Base-by-base conservation (phyloP, 2,113 vertebrate genomes). In the Crotophaga sulcirostris region DNA sequence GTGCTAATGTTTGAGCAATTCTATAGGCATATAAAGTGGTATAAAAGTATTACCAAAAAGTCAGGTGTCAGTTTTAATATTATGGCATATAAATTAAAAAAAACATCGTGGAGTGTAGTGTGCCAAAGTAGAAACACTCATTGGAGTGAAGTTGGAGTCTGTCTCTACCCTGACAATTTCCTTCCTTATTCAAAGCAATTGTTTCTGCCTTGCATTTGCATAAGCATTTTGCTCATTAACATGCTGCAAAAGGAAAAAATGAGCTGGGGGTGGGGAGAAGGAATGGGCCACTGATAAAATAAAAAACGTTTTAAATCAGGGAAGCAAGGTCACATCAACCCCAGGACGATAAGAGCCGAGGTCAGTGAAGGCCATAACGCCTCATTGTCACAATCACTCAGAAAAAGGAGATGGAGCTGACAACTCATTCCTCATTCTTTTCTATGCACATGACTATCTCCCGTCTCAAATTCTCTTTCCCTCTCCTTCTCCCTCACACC, bases 161-260 rank as follows among this genome's bases (percentile, higher is more conserved):
- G 54, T 44, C 66, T 95, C 68, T 94, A 86, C 67, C 62, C 79
- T 69, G 75, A 72, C 58, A 74, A 93, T 96, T 96, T 95, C 64
- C 76, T 93, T 94, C 91, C 79, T 91, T 79, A 91, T 75, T 94
- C 89, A 94, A 87, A 92, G 45, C 1, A 2, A 85, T 94, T 95
- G 89, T 90, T 97, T 96, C 91, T 86, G 87, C 52, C 64, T 96
- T 52, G 86, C 67, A 97, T 97, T 97, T 97, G 93, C 97, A 97
- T 98, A 96, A 97, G 92, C 90, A 80, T 70, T 96, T 85, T 86
- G 70, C 75, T 94, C 84, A 94, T 97, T 97, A 97, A 93, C 93
- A 94, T 93, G 87, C 94, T 94, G 93, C 85, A 96, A 96, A 97
- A 90, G 64, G 49, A 86, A 90, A 90, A 94, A 94, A 92, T 64